Percentiles rank a stretch among this genome's conserved stretches.
Conservation (phyloP, 2,113 vertebrate genomes). For the Mormyrus lacerda region DNA sequence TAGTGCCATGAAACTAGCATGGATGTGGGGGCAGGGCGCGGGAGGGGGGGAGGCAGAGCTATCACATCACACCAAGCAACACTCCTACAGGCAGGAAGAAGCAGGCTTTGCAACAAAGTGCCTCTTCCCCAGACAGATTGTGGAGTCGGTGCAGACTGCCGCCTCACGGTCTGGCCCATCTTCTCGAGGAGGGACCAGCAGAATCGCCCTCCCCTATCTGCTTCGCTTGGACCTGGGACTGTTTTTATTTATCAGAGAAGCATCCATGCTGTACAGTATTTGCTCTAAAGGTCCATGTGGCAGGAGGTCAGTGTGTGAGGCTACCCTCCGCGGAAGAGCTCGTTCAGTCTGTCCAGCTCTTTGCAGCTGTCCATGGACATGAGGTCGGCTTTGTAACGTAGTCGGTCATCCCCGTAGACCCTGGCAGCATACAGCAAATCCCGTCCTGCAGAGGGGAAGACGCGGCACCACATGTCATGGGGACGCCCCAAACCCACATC, state of each 20-base stretch:
- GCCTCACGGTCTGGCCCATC: background rate
- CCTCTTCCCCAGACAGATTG: background rate
- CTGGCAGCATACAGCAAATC: slow-evolving; percentile 90
- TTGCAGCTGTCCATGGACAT: slow-evolving; percentile 95
- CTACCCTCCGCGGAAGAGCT: slow-evolving; percentile 86
- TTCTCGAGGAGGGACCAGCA: slow-evolving; percentile 14
- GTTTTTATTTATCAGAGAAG: slow-evolving; percentile 46
- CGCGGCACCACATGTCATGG: background rate
- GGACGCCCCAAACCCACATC: background rate
- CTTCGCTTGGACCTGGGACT: slow-evolving; percentile 36
- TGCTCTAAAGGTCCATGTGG: slow-evolving; percentile 20
- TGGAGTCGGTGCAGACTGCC: background rate
- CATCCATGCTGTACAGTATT: slow-evolving; percentile 42
- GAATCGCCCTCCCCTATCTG: background rate
- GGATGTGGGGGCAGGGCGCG: background rate
- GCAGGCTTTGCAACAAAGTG: background rate
- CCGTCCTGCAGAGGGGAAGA: slow-evolving; percentile 65
- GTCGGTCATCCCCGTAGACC: slow-evolving; percentile 86
- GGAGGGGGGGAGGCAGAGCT: background rate
- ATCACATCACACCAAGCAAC: background rate
- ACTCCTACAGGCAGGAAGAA: background rate
- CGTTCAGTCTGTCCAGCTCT: slow-evolving; percentile 86
- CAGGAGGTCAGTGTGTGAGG: slow-evolving; percentile 28
- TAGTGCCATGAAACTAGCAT: background rate
- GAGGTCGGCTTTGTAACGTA: slow-evolving; percentile 84